phyloP scores from a whole-genome alignment of 2,113 vertebrate species.

The Lepus timidus region DNA sequence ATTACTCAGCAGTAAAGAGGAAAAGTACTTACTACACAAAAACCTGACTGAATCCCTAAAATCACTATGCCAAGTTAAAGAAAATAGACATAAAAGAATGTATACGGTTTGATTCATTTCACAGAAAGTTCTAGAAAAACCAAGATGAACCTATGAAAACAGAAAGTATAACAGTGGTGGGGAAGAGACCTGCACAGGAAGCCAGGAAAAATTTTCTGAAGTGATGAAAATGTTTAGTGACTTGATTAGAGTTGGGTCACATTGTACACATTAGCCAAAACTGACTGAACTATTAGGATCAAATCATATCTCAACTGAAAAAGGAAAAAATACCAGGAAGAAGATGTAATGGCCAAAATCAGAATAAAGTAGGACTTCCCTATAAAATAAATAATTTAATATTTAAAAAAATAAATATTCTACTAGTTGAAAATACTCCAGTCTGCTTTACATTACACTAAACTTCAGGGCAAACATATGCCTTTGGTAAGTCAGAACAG shows the following conservation, averaged over 20 bases:
- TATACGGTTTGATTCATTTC: neutral
- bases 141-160: neutral
- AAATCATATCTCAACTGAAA: neutral
- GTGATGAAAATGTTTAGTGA: neutral
- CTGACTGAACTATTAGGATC: neutral
- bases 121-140: neutral
- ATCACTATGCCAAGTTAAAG: neutral
- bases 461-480: neutral
- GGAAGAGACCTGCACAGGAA: neutral
- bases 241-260: neutral
- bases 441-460: neutral
- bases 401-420: neutral
- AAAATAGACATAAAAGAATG: neutral
- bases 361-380: neutral
- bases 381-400: neutral
- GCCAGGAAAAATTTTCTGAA: neutral
- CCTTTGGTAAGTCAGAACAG: neutral
- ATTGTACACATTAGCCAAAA: neutral
- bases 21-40: neutral
- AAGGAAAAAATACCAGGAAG: neutral
- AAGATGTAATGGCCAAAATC: neutral
- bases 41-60: slow-evolving; percentile 2
- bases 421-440: neutral
- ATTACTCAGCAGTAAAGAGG: slow-evolving; percentile 14
- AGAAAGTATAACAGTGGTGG: neutral